Base-by-base conservation (phyloP, 2,113 vertebrate species). In the Tyto alba region DNA sequence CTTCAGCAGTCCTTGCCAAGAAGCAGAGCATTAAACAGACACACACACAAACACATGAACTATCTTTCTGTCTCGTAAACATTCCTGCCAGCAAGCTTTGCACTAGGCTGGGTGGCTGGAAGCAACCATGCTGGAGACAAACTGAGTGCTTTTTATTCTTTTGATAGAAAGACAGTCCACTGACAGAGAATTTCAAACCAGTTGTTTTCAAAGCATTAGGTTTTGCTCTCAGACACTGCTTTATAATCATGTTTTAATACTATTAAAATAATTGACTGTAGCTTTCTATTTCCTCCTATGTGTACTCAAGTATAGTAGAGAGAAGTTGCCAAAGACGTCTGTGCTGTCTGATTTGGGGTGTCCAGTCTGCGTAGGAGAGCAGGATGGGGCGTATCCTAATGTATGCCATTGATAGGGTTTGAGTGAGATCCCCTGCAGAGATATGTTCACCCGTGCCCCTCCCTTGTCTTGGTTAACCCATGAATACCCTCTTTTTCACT, bases 341-440 rank as follows among this genome's bases (percentile, higher is more conserved):
- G 85, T 27, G 52, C 55, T 77, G 59, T n/a, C 41, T 59, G 66
- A 78, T 79, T 0, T 45, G 63, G 56, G 47, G 23, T 26, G 62
- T 56, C 26, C 69, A 56, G 77, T 0, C 16, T 9, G 5, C 0
- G 0, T 10, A 16, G 9, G 50, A 20, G 88, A 66, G 62, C 11
- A 2, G 78, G 40, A 59, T 48, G 53, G 85, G 85, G 69, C 3
- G 36, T 83, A n/a, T 36, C 69, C 50, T 40, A 47, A 36, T 64
- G 80, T 79, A 14, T 16, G 43, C 41, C 21, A 11, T 10, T 74
- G 95, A 91, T 94, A 95, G 27, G 60, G n/a, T 40, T 84, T 25
- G 25, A 53, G 53, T 66, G 90, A 69, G 53, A n/a, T 56, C 26
- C 50, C 30, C 41, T 43, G 34, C 21, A 69, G 36, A 88, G 71